phyloP scores from a whole-genome alignment of 2,113 vertebrate species.

The Protobothrops mucrosquamatus region DNA sequence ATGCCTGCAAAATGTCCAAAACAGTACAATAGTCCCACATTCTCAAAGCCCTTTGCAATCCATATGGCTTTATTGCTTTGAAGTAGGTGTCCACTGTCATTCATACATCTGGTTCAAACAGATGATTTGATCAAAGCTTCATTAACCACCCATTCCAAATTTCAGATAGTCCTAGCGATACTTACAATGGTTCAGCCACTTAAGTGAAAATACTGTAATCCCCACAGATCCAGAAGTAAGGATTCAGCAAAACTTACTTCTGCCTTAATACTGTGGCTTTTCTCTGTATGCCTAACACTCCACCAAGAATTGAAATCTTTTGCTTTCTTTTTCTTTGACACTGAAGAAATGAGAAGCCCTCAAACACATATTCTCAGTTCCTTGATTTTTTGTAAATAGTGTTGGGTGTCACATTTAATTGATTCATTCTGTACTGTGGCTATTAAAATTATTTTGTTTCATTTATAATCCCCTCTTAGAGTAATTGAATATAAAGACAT shows the following conservation, averaged over 20 bases:
- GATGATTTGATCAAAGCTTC: background rate
- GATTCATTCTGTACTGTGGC: slow-evolving; percentile 16
- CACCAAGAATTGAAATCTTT: background rate
- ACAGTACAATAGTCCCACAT: background rate
- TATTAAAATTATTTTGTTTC: slow-evolving; percentile 37
- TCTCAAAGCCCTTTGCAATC: background rate
- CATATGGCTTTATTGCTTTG: background rate
- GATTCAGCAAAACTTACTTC: background rate
- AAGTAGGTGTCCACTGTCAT: background rate
- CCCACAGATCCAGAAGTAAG: background rate
- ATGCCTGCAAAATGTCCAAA: background rate
- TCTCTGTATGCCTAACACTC: background rate
- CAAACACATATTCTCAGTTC: background rate
- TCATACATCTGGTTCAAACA: background rate
- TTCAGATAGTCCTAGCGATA: background rate
- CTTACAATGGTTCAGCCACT: background rate
- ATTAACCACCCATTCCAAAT: background rate
- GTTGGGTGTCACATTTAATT: slow-evolving; percentile 23
- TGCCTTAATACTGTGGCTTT: background rate
- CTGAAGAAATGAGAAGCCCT: background rate
- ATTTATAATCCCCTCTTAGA: slow-evolving; percentile 52
- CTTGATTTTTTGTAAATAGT: slow-evolving; percentile 12
- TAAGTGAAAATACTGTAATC: background rate
- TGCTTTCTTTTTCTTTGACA: background rate
- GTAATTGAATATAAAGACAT: slow-evolving; percentile 57